phyloP scores from a whole-genome alignment of 1,140 invertebrate genomes.

The Mercenaria mercenaria region DNA sequence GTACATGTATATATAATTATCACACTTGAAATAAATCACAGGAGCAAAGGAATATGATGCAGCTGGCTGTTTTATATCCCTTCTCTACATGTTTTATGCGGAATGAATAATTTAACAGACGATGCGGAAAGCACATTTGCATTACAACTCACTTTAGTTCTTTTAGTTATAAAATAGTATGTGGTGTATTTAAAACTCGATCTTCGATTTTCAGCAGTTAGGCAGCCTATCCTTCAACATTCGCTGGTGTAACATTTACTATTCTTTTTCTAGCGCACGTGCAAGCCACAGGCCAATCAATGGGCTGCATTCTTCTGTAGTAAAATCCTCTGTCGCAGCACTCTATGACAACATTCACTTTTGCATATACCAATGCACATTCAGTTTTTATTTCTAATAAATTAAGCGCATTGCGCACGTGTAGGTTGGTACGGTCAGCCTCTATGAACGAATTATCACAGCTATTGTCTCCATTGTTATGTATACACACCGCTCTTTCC shows the following conservation, averaged over 20 bases:
- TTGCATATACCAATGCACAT: constrained; percentile 11
- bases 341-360: not conserved
- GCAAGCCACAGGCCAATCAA: constrained; percentile 23
- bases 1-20: too few species aligned
- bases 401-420: not conserved
- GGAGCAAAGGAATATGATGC: too few species aligned
- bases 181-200: too few species aligned
- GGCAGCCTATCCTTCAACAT: too few species aligned
- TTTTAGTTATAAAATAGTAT: too few species aligned
- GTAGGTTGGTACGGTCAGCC: not conserved
- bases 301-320: not conserved
- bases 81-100: too few species aligned
- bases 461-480: constrained; percentile 5
- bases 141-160: too few species aligned
- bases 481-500: not conserved
- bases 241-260: not conserved
- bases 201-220: too few species aligned
- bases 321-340: not conserved
- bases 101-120: too few species aligned
- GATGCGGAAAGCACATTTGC: too few species aligned
- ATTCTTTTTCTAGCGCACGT: constrained; percentile 22
- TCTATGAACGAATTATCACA: constrained; percentile 7
- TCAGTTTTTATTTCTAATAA: not conserved
- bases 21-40: too few species aligned
- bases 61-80: too few species aligned